Evolutionary conservation across 2,797 vertebrate genomes (phyloP), one percentile per base, ranked within the genome.

Genomic region (Melanotaenia nigrans): DNA sequence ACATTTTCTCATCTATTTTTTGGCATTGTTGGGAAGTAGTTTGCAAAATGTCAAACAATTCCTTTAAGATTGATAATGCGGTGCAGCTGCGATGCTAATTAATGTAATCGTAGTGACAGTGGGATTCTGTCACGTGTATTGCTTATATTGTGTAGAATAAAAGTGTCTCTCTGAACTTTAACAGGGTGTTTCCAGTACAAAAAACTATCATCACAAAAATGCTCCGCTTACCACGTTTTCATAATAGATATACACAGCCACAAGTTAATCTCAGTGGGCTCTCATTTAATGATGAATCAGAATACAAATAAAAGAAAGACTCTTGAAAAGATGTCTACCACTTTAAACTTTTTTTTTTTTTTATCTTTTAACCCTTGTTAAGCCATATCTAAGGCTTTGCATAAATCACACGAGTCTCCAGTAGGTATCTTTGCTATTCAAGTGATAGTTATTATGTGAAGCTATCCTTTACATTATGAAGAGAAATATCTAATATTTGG

Each of bases 241-340:
- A 70, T 81, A 75, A 30, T 30, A n/a, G 16, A 42, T 18, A 79
- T 54, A 76, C 56, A 82, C 79, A 80, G 57, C 47, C 55, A 68
- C 65, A 81, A 73, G 73, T 80, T 79, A 30, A 62, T 54, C 79
- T 83, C 70, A 42, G 66, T 22, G 54, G 81, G 78, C 30, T 81
- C 54, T 47, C 35, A 45, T 78, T 71, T 78, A 71, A 56, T 73
- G 65, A 78, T 61, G 57, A 67, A 76, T 66, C 68, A 68, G 36
- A 63, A 73, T 77, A 79, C 40, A 40, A 3, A 14, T 77, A 65
- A 68, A 35, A 77, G 77, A 65, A 73, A 77, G 72, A 69, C 73
- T 73, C 75, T 67, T 82, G 56, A 77, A 75, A 83, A 74, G 57
- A 28, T 82, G 66, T 77, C 79, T 67, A 61, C 45, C 24, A 59